A percentile compares a stretch with the other conserved stretches of the same genome.
phyloP scores from a whole-genome alignment of 2,797 vertebrate species.

The Lagocephalus sceleratus region DNA sequence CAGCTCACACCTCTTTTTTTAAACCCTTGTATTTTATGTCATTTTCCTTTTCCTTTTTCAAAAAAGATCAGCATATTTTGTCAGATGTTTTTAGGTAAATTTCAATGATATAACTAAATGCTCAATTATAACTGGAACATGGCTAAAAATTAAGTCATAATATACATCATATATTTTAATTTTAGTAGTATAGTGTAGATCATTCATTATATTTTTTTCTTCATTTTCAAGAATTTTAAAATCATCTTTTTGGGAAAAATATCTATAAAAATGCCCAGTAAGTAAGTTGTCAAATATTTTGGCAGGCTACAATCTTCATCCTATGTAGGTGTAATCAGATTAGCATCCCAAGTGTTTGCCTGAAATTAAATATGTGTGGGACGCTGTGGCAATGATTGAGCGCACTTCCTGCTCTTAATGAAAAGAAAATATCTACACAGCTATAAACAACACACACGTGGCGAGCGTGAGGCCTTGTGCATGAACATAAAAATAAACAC shows the following conservation, averaged over 20 bases:
- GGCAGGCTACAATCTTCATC: too few relatives aligned
- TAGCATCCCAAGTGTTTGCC: conserved; percentile 19
- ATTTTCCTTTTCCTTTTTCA: not conserved
- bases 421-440: conserved; percentile 19
- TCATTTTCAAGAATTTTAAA: not conserved
- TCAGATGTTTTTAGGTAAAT: not conserved
- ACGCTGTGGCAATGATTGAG: conserved; percentile 27
- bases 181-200: too few relatives aligned
- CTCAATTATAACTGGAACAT: too few relatives aligned
- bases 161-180: too few relatives aligned
- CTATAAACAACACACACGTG: conserved; percentile 4
- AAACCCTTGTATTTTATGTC: conserved; percentile 18
- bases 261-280: not conserved
- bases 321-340: too few relatives aligned
- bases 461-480: conserved; percentile 1
- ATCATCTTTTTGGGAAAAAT: conserved; percentile 1
- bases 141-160: too few relatives aligned
- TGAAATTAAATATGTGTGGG: conserved; percentile 15
- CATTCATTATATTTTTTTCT: not conserved
- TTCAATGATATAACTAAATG: too few relatives aligned
- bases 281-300: conserved; percentile 2
- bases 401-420: conserved; percentile 24
- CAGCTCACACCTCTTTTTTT: conserved; percentile 8
- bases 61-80: not conserved
- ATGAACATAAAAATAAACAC: conserved; percentile 48